Evolutionary conservation across 2,888 invertebrate species (phyloP), one percentile per base, ranked within the genome.

Genomic region (Pelosia muscerda): DNA sequence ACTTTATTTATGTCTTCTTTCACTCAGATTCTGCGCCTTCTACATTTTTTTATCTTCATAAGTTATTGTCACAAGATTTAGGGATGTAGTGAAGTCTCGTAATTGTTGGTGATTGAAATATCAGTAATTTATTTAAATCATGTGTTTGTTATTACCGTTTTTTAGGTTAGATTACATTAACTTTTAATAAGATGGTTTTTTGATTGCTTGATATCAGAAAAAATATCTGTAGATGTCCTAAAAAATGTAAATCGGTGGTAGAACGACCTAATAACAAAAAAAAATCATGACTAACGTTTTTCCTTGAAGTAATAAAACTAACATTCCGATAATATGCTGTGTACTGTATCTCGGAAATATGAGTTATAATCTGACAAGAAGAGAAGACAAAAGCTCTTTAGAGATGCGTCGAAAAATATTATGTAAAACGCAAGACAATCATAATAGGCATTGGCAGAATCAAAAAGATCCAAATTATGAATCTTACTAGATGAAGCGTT

Each of bases 381-480:
- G 38, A 22, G n/a, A 38, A n/a, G 23, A 15, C 10, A 28, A n/a
- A 38, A 22, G 42, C 31, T 57, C n/a, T 57, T 28, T 56, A 23
- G 28, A 64, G 57, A 25, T 42, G 4, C 22, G 0, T 22, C 13
- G 6, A 9, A 59, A 23, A 53, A 38, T 28, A 25, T 34, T 11
- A 13, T 22, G 38, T 22, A 53, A 26, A 5, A 31, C 6, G 22
- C 3, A 28, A 42, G 4, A 8, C 19, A 42, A 49, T 49, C 15
- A 25, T 26, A 22, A 19, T 49, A 19, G 49, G n/a, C 49, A 60
- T n/a, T 26, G 54, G 42, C 13, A 53, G 11, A 23, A n/a, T n/a
- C n/a, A n/a, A n/a, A n/a, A n/a, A 22, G 34, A 60, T 55, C 34
- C 22, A 60, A 65, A 65, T 65, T 54, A 65, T 65, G 31, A 58